Conservation (phyloP, 2,113 vertebrate species). For the Aspidoscelis tigris region DNA sequence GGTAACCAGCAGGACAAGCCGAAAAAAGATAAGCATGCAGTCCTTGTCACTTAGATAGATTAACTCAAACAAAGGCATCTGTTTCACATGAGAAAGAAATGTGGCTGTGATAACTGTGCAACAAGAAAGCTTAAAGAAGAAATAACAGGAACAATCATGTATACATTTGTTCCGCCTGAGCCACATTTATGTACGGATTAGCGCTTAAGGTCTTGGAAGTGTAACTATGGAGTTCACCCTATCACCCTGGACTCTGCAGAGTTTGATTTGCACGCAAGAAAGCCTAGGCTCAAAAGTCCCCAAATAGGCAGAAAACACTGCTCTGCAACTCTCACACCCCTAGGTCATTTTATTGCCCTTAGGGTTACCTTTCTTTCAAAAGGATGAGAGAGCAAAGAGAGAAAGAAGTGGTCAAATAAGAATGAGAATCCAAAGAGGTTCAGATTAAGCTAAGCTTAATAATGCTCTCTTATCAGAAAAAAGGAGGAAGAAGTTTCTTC, state of each 20-base stretch:
- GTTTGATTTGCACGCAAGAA: neutral
- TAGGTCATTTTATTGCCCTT: too few relatives aligned
- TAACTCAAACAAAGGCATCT: neutral
- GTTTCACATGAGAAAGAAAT: neutral
- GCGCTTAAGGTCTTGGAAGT: neutral
- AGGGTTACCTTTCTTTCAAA: too few relatives aligned
- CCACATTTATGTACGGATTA: neutral
- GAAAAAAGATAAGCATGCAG: slow-evolving; percentile 31
- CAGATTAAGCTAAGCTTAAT: too few relatives aligned
- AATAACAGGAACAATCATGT: neutral
- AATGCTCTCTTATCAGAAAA: too few relatives aligned
- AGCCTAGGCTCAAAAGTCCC: too few relatives aligned
- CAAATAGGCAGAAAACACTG: too few relatives aligned
- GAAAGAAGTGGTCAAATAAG: too few relatives aligned
- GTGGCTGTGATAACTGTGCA: neutral
- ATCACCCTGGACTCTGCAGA: neutral
- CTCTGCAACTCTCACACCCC: too few relatives aligned
- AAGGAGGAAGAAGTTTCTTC: too few relatives aligned
- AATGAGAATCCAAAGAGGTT: too few relatives aligned
- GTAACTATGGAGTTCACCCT: neutral
- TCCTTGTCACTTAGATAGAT: slow-evolving; percentile 10
- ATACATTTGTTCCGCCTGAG: neutral
- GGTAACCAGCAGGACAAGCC: slow-evolving; percentile 66
- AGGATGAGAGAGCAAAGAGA: too few relatives aligned
- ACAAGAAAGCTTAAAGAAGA: neutral